These are phyloP conservation scores for Phocides pigmalion DNA, from an alignment of 1,140 invertebrate genomes.

Conservation along the genomic window DNA sequence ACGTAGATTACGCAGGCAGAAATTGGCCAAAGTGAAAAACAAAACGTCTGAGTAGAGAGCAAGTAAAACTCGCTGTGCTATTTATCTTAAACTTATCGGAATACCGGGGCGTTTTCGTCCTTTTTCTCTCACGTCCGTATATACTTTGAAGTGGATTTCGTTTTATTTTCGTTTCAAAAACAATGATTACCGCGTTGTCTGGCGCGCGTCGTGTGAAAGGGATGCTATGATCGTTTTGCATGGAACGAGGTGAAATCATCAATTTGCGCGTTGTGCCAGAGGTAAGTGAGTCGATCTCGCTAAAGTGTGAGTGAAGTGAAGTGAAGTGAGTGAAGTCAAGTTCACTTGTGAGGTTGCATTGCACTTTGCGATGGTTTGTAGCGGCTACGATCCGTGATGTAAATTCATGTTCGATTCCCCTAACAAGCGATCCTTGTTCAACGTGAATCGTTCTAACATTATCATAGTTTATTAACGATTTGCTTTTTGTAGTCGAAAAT, in stretches of 20 bases:
- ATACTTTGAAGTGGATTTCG: constrained; percentile 61
- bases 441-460: constrained; percentile 13
- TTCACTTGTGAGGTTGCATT: constrained; percentile 49
- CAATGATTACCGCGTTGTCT: constrained; percentile 71
- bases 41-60: constrained; percentile 56
- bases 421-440: constrained; percentile 38
- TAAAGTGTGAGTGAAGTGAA: too few species aligned
- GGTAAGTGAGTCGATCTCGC: constrained; percentile 56
- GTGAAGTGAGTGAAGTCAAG: constrained; percentile 39
- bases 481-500: not conserved
- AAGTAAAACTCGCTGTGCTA: constrained; percentile 72
- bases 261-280: constrained; percentile 64
- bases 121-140: constrained; percentile 67
- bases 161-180: constrained; percentile 75
- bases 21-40: constrained; percentile 63
- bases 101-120: constrained; percentile 62
- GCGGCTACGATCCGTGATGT: constrained; percentile 42
- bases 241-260: constrained; percentile 74
- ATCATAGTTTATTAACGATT: constrained; percentile 1
- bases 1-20: constrained; percentile 46
- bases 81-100: constrained; percentile 80
- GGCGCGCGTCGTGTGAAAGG: constrained; percentile 59
- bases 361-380: constrained; percentile 52
- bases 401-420: constrained; percentile 46
- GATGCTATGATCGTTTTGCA: constrained; percentile 73